Evolutionary conservation across 2,888 invertebrate genomes (phyloP), one percentile per base, ranked within the genome.

Genomic region (Melieria crassipennis): DNA sequence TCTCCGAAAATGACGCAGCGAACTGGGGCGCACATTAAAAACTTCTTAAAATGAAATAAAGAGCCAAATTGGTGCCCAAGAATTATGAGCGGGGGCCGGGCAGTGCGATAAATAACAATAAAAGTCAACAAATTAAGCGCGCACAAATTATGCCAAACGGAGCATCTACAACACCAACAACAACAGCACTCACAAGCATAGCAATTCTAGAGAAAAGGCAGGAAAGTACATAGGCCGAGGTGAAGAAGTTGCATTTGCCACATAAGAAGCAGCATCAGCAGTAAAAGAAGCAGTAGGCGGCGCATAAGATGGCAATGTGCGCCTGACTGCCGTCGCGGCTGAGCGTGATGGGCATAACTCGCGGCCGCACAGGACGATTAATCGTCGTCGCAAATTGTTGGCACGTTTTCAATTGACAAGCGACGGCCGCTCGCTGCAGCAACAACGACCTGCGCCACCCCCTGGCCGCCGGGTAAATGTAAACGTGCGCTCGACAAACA

Each of bases 331-430:
- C 63, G 43, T 10, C 5, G 10, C 43, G 45, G 43, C 11, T 10
- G 13, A 42, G 11, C 13, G 10, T 11, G n/a, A 60, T 43, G 13
- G 45, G 5, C 48, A 58, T 16, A 47, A 48, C 11, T 48, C 30
- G 50, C 48, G 48, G 48, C 47, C 47, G 42, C 42, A 56, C 11
- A 13, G 48, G 74, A 76, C 83, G 83, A 84, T 85, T 84, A 85
- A 84, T 84, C 84, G 83, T 81, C 82, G 80, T 83, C 83, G 83
- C 85, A 85, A 84, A 85, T 84, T 85, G 83, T 83, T 85, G 84
- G 83, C 85, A 84, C 83, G 84, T 85, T 84, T 83, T 85, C 85
- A 85, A 83, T 85, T 84, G 84, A 84, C 85, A 84, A 73, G 74
- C 71, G 65, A n/a, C 63, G 55, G 42, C 58, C 64, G 13, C 47